Conservation (phyloP, 2,797 vertebrate genomes). For the Enteromius argenteus region DNA sequence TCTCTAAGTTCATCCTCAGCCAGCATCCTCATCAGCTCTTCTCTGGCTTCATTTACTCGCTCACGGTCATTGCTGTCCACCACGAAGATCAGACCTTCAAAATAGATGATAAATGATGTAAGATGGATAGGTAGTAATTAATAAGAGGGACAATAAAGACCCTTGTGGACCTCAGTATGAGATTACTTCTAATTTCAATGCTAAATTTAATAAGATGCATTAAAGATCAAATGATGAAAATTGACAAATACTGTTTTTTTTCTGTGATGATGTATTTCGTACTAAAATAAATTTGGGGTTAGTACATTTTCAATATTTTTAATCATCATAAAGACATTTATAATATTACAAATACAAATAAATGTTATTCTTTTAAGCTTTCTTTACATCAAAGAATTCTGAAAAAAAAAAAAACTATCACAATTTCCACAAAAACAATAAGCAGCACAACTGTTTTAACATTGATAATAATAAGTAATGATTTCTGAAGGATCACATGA, state of each 20-base stretch:
- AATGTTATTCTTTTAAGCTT: neutral
- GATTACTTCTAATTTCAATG: conserved; percentile 18
- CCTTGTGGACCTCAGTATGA: neutral
- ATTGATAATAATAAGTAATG: neutral
- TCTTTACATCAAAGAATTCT: neutral
- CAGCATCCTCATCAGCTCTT: conserved; percentile 98
- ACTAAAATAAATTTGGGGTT: neutral
- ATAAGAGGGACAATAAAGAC: conserved; percentile 4
- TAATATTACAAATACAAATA: neutral
- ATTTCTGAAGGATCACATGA: neutral
- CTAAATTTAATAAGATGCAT: neutral
- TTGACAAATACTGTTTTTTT: neutral
- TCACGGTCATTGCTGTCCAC: conserved; percentile 97
- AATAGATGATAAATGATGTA: conserved; percentile 27
- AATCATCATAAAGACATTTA: neutral
- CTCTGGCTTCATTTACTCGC: conserved; percentile 93
- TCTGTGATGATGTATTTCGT: neutral
- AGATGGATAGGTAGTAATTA: conserved; percentile 7
- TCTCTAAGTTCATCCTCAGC: conserved; percentile 95
- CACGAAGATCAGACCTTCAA: conserved; percentile 92
- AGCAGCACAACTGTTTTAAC: neutral
- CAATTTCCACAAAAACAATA: neutral
- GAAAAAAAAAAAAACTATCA: neutral
- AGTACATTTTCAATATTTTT: neutral
- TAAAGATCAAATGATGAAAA: neutral